phyloP scores from a whole-genome alignment of 2,797 vertebrate species.

The Alauda arvensis region DNA sequence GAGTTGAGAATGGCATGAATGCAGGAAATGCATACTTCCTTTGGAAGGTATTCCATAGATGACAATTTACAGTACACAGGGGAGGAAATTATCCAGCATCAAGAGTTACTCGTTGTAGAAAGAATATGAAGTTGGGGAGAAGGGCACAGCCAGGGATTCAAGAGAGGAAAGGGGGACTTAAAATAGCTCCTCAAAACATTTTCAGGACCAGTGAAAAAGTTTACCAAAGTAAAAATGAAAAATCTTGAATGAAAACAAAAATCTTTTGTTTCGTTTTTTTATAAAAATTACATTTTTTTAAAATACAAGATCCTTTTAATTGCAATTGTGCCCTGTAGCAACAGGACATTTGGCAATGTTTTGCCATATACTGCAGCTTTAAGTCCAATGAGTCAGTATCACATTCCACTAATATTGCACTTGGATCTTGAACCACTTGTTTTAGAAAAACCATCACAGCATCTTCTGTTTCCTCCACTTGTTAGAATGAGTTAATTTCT shows the following conservation, averaged over 20 bases:
- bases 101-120: constrained; percentile 69
- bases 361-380: constrained; percentile 76
- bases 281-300: constrained; percentile 84
- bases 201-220: constrained; percentile 80
- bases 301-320: constrained; percentile 83
- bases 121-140: constrained; percentile 68
- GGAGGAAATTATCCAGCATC: constrained; percentile 67
- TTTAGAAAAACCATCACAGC: constrained; percentile 65
- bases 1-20: constrained; percentile 52
- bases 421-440: constrained; percentile 73
- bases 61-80: constrained; percentile 65
- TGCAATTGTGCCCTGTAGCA: constrained; percentile 73
- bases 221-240: constrained; percentile 82
- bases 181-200: constrained; percentile 77
- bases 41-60: constrained; percentile 62
- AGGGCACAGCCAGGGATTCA: constrained; percentile 57
- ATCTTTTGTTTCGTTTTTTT: constrained; percentile 68
- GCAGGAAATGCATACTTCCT: constrained; percentile 68
- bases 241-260: constrained; percentile 79
- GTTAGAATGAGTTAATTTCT: constrained; percentile 73
- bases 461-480: constrained; percentile 74
- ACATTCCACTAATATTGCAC: constrained; percentile 85
- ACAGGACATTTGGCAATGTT: constrained; percentile 77
- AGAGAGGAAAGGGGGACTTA: constrained; percentile 68
- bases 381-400: constrained; percentile 78